Base-by-base conservation (phyloP, 2,113 vertebrate genomes). In the Hippocampus abdominalis region DNA sequence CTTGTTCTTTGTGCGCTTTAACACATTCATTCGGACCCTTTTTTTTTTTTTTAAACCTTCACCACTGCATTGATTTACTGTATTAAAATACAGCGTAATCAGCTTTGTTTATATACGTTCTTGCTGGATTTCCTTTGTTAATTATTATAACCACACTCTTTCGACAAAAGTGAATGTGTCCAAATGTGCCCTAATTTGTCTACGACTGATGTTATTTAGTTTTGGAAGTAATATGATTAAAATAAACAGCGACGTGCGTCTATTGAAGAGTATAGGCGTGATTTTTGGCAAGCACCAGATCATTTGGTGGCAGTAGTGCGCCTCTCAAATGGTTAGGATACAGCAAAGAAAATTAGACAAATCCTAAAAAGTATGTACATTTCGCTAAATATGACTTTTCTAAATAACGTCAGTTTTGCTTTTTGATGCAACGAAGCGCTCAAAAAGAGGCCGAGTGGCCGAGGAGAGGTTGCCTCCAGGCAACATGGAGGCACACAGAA, bases 401-500 rank as follows among this genome's bases (percentile, higher is more conserved):
- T 7, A 59, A 29, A 18, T 7, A 29, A 15, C 29, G 56, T 15
- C 11, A 16, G 25, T 61, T 20, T 16, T 39, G 1, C 25, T 53
- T 60, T 32, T 60, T 60, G 16, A 32, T 18, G 15, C 16, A 32
- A 20, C 27, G 36, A 32, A 9, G 15, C 15, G 15, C 9, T 27
- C 27, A 8, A 32, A 60, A 60, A 20, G 18, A 49, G 2, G 53
- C 53, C 36, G 3, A 62, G 18, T 8, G 64, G 56, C 65, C 48
- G 53, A 51, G 48, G 49, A 68, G 68, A 57, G 66, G 69, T 77
- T 23, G 68, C 78, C 80, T 81, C 82, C 75, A 72, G 88, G 84
- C 86, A 91, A 90, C 86, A 81, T 66, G 70, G 81, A 67, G 82
- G 70, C 78, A 88, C 86, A 87, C 78, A 77, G 70, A 79, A 56